Evolutionary conservation across 2,797 vertebrate genomes (phyloP), one percentile per base, ranked within the genome.

Genomic region (Rhinogobio ventralis): DNA sequence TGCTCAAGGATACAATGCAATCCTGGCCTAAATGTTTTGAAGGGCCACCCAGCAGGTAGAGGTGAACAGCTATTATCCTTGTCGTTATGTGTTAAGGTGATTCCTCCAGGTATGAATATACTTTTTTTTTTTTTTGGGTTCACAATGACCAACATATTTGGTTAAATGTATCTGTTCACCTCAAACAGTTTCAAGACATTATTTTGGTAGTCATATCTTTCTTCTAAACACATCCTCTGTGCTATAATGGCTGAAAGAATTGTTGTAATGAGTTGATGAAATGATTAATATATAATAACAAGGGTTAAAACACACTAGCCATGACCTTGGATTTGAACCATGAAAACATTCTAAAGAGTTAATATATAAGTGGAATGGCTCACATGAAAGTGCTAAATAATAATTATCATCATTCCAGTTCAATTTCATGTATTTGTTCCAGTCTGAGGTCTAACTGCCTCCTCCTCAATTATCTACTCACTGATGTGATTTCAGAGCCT

Each of bases 1-100:
- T 78, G 64, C 46, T 78, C 19, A 69, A 83, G 46, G 72, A 83
- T 49, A 76, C n/a, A 45, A 53, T 83, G 66, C 28, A 30, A 19
- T 46, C 5, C 60, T 36, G 39, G 30, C 13, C 25, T 72, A 62
- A 62, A 13, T 33, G 20, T 23, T 66, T n/a, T 68, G 28, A 64
- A 49, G 19, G 23, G 25, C 19, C 25, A 49, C 76, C 42, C 36
- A 25, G 23, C n/a, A 17, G 20, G 7, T 57, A 55, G 45, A 79
- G 36, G 15, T 71, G 17, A 81, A 81, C 2, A 19, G 8, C 23
- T 64, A 23, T 66, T 20, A 14, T 72, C 15, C 23, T 49, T 62
- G 25, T 55, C 0, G 20, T 30, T 57, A 23, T 14, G 7, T 19
- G 9, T 19, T 11, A 73, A 49, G 17, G 45, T 13, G 17, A 33